phyloP scores from a whole-genome alignment of 1,140 invertebrate genomes.

The Sipha flava region DNA sequence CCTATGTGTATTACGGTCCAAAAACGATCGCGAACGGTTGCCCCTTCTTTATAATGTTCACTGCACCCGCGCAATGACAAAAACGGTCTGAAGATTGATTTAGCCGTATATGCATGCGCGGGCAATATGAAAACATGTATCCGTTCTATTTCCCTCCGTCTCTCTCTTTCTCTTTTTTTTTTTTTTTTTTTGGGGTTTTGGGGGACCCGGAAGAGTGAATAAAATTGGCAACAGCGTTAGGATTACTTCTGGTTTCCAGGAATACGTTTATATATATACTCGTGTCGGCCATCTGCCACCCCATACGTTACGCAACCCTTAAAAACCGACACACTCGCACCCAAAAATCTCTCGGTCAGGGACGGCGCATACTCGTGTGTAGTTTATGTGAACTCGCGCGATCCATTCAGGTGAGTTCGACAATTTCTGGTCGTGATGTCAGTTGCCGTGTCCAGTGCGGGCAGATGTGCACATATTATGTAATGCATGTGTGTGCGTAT shows the following conservation, averaged over 20 bases:
- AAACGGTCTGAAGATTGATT: conserved; percentile 6
- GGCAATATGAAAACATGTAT: not conserved
- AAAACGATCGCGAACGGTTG: not conserved
- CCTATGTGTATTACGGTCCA: not conserved
- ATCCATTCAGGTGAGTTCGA: conserved; percentile 9
- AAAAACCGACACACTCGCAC: conserved; percentile 25
- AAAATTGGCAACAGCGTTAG: conserved; percentile 29
- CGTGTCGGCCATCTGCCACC: conserved; percentile 27
- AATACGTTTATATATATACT: not conserved
- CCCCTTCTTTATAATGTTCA: not conserved
- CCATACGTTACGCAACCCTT: conserved; percentile 32
- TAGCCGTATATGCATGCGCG: not conserved
- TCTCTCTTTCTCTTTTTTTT: not conserved
- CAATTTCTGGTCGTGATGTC: not conserved
- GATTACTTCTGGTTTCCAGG: conserved; percentile 31
- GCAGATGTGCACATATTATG: not conserved
- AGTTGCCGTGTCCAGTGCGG: not conserved
- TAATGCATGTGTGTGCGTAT: not conserved
- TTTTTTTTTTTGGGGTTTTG: not conserved
- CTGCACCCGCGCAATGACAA: not conserved
- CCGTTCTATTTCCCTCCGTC: not conserved
- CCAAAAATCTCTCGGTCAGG: conserved; percentile 23
- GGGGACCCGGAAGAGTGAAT: conserved; percentile 30
- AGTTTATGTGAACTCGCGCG: not conserved
- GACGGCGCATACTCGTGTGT: not conserved